These are phyloP conservation scores for Macroglossus sobrinus DNA, from an alignment of 2,113 vertebrate genomes.

Conservation along the genomic window DNA sequence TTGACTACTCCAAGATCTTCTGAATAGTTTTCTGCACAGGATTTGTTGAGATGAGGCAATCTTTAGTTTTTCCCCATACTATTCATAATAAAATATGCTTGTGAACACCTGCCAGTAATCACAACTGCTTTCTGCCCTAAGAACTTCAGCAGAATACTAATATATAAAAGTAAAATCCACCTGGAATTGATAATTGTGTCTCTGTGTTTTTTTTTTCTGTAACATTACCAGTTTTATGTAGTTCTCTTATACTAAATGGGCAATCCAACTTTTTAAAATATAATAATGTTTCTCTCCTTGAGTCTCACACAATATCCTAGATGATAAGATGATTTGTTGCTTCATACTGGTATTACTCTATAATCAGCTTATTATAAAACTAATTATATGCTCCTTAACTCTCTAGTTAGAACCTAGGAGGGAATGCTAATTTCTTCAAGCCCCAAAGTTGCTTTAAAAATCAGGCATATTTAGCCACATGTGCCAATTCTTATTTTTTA, in stretches of 20 bases:
- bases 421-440: background rate
- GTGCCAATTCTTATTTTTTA: background rate
- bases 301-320: background rate
- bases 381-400: conserved; percentile 23
- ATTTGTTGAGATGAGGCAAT: background rate
- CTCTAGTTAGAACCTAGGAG: conserved; percentile 23
- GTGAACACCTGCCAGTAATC: conserved; percentile 31
- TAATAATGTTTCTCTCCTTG: background rate
- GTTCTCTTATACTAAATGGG: background rate
- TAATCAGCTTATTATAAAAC: conserved; percentile 7
- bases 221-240: background rate
- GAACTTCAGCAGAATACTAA: background rate
- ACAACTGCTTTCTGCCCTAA: conserved; percentile 15
- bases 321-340: background rate
- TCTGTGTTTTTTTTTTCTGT: background rate
- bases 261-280: background rate
- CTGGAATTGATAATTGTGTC: conserved; percentile 29
- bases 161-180: conserved; percentile 13
- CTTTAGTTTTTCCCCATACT: background rate
- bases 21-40: background rate
- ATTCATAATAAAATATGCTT: conserved; percentile 26
- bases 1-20: background rate
- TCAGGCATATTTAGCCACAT: background rate
- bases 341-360: background rate
- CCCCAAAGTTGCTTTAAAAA: background rate